Conservation (phyloP, 2,113 vertebrate species). For the Castor canadensis region DNA sequence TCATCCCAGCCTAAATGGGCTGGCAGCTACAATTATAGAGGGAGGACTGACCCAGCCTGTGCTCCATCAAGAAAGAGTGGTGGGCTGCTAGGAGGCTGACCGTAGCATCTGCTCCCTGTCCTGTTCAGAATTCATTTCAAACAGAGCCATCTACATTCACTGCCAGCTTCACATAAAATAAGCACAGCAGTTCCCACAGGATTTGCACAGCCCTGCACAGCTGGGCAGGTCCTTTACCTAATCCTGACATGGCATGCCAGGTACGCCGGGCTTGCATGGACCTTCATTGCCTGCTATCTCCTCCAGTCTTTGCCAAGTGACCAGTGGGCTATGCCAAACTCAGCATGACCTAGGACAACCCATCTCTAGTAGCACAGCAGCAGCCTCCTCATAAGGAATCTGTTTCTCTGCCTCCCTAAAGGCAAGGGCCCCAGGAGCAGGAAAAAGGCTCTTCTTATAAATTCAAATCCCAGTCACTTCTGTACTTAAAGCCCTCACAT, state of each 20-base stretch:
- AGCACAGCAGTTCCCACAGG: fast-evolving
- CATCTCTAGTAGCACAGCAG: no score
- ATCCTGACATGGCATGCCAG: fast-evolving
- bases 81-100: background rate
- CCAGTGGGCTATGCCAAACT: background rate
- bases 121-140: background rate
- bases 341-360: fast-evolving
- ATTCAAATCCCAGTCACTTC: no score
- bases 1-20: background rate
- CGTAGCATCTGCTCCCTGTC: background rate
- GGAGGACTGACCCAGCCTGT: background rate
- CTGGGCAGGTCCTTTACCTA: fast-evolving
- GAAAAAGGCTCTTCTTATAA: background rate
- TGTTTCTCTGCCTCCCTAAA: background rate
- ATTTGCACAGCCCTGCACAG: fast-evolving
- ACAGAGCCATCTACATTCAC: background rate
- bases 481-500: background rate
- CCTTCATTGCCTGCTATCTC: background rate
- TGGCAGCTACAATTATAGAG: background rate
- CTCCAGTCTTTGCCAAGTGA: fast-evolving
- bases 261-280: fast-evolving
- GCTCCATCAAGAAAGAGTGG: background rate
- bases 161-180: background rate
- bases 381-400: no score
- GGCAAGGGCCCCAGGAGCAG: background rate